Conservation (phyloP, 2,113 vertebrate species). For the Delphinapterus leucas region DNA sequence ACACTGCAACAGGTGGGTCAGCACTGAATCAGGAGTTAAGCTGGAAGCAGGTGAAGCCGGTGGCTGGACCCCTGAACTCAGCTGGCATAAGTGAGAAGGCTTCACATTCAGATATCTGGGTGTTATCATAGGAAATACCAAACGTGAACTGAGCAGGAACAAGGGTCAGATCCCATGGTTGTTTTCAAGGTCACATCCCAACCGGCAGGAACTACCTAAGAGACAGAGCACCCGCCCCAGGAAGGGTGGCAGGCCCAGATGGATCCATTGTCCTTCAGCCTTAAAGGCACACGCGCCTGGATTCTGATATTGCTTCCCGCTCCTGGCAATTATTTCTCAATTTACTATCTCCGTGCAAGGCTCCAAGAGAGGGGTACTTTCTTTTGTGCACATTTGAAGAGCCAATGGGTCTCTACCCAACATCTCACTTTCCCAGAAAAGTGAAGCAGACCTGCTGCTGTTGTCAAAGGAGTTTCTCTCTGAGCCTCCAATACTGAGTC, state of each 20-base stretch:
- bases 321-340: background rate
- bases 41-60: background rate
- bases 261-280: background rate
- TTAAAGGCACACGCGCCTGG: background rate
- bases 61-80: background rate
- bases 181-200: conserved; percentile 23
- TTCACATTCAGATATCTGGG: background rate
- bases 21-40: background rate
- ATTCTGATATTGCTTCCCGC: background rate
- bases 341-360: background rate
- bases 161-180: background rate
- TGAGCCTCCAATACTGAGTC: background rate
- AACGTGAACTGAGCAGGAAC: conserved; percentile 23
- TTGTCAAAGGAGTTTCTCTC: background rate
- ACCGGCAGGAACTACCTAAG: background rate
- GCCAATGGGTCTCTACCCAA: background rate
- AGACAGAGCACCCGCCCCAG: background rate
- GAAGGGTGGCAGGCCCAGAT: background rate
- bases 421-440: background rate
- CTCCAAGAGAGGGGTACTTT: background rate
- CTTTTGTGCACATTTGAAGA: background rate
- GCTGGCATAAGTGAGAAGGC: background rate
- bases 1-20: background rate
- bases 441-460: background rate
- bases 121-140: background rate